Conservation (phyloP, 2,113 vertebrate species). For the Brachyistius frenatus region DNA sequence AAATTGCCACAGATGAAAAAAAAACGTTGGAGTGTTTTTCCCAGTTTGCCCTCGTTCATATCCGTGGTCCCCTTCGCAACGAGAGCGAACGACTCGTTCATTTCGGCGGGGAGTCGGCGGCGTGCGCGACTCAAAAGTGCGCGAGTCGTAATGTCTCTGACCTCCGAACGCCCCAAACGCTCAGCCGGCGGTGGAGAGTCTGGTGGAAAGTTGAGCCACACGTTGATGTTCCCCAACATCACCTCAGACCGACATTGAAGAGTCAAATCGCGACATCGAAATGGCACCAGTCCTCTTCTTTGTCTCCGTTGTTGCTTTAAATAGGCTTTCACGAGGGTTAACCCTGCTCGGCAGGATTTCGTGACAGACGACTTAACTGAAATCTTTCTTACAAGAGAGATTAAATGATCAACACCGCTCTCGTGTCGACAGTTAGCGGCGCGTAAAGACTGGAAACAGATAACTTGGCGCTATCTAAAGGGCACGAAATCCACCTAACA, state of each 20-base stretch:
- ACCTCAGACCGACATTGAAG: not conserved
- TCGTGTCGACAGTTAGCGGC: no score
- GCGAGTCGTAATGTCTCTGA: conserved; percentile 51
- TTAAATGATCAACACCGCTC: no score
- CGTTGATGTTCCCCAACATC: conserved; percentile 36
- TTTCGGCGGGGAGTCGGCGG: not conserved
- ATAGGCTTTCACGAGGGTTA: not conserved
- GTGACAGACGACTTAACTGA: no score
- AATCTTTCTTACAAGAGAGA: no score
- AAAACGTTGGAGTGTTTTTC: not conserved
- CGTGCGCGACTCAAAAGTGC: not conserved
- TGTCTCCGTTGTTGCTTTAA: not conserved
- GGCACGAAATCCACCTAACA: no score
- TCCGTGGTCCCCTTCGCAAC: not conserved
- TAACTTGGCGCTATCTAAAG: no score
- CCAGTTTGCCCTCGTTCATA: not conserved
- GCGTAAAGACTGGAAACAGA: no score
- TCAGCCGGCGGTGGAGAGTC: conserved; percentile 1
- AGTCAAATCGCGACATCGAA: conserved; percentile 9
- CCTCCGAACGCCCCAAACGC: conserved; percentile 16
- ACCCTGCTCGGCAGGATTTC: not conserved
- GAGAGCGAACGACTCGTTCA: not conserved
- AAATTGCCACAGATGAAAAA: conserved; percentile 9
- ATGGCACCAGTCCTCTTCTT: conserved; percentile 2
- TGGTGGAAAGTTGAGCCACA: conserved; percentile 50